A percentile compares a stretch with the other conserved stretches of the same genome.
phyloP scores from a whole-genome alignment of 2,797 vertebrate species.

The Lagodon rhomboides region DNA sequence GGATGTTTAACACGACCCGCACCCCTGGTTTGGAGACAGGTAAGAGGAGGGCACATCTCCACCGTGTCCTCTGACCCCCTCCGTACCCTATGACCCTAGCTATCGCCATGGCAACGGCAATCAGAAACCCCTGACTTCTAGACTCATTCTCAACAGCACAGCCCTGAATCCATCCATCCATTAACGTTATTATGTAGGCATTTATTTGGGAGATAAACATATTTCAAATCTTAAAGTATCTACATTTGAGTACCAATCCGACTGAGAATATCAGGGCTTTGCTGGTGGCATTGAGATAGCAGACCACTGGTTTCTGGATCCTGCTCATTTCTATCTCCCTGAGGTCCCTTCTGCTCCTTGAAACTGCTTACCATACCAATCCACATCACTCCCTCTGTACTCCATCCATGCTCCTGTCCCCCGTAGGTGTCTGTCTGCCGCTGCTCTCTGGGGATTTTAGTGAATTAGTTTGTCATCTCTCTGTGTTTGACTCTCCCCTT shows the following conservation, averaged over 20 bases:
- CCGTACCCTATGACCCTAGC: constrained; percentile 32
- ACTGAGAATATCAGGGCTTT: constrained; percentile 51
- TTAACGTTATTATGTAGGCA: not conserved
- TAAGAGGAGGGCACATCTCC: constrained; percentile 84
- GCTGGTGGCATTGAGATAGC: constrained; percentile 64
- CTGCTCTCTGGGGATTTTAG: constrained; percentile 65
- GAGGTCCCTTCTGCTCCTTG: constrained; percentile 57
- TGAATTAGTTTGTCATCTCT: constrained; percentile 76
- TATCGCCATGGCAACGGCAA: constrained; percentile 44
- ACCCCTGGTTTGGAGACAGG: constrained; percentile 94
- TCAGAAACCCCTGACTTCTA: constrained; percentile 69
- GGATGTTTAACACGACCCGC: constrained; percentile 97
- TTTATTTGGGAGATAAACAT: not conserved
- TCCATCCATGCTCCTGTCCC: constrained; percentile 64
- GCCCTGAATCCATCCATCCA: constrained; percentile 44
- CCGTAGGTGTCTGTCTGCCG: constrained; percentile 68
- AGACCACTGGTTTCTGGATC: constrained; percentile 71
- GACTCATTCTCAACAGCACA: constrained; percentile 68
- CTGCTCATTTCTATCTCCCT: constrained; percentile 45
- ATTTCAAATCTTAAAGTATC: constrained; percentile 7
- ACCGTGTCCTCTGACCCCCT: constrained; percentile 61
- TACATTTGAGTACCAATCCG: not conserved
- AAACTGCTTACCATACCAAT: constrained; percentile 61
- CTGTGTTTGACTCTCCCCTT: constrained; percentile 86
- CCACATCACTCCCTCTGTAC: constrained; percentile 60